phyloP scores from a whole-genome alignment of 2,888 invertebrate genomes.

The Magallana nippona region DNA sequence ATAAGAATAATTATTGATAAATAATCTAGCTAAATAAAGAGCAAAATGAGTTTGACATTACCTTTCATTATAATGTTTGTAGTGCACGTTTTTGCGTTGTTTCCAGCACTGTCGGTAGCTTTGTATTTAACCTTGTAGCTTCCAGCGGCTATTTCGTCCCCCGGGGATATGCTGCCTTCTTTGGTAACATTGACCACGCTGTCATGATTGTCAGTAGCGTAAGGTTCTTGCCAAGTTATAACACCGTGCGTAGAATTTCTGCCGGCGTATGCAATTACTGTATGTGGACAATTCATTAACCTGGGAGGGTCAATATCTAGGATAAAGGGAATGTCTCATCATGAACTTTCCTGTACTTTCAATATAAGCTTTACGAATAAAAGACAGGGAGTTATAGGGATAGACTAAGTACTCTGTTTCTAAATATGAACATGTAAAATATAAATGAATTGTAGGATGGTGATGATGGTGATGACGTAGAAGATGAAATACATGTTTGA shows the following conservation, averaged over 20 bases:
- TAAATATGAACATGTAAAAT: no score
- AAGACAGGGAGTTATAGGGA: no score
- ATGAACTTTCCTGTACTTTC: neutral
- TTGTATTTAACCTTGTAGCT: constrained; percentile 50
- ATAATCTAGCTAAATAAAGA: neutral
- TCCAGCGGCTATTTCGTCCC: constrained; percentile 48
- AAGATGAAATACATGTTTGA: no score
- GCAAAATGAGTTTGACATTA: neutral
- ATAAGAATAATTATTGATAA: neutral
- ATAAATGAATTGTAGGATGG: no score
- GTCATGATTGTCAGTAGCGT: constrained; percentile 51
- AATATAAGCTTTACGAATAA: no score
- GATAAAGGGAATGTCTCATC: neutral
- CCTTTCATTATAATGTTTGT: constrained; percentile 59
- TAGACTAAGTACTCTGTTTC: no score
- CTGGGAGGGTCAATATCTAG: constrained; percentile 55
- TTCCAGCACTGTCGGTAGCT: constrained; percentile 51
- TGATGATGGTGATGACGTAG: no score
- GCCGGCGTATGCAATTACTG: constrained; percentile 48
- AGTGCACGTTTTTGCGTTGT: constrained; percentile 52
- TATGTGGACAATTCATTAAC: constrained; percentile 44
- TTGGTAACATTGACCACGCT: neutral
- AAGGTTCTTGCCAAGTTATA: constrained; percentile 46
- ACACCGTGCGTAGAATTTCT: constrained; percentile 41
- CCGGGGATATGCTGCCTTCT: neutral